Base-by-base conservation (phyloP, 2,888 invertebrate genomes). In the Pachliopta kotzebuea region DNA sequence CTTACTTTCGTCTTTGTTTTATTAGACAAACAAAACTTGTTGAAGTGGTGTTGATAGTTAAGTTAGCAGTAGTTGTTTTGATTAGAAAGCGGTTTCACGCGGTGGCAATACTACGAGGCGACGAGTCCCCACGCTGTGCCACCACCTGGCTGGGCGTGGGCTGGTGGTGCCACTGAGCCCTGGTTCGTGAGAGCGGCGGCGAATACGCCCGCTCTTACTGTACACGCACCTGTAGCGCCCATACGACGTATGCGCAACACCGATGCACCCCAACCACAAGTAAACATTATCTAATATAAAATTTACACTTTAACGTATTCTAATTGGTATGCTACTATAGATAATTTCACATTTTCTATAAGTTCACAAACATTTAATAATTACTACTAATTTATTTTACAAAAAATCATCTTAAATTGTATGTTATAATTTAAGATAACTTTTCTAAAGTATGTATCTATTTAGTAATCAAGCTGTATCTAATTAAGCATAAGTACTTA, bases 51-150 rank as follows among this genome's bases (percentile, higher is more conserved):
- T 14, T 37, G 45, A 45, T 7, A 18, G 8, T 7, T 18, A 45
- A 45, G 45, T n/a, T 18, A 45, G 3, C n/a, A 37, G 14, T 14
- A 14, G 37, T 37, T 49, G n/a, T 52, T 7, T 52, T 52, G 21
- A 21, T 52, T 68, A 90, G 90, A 90, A 68, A 89, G 85, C 68
- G 90, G 90, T 0, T 71, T 91, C 26, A 86, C 85, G 7, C 84
- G 90, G 0, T 90, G 90, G 90, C 86, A 87, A 67, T 77, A 82
- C 72, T 88, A 86, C 77, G 83, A 83, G 73, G 84, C 85, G 49
- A 83, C 83, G 1, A 83, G 82, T 62, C 71, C 81, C 18, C 81
- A 84, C 74, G 85, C 82, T 2, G 70, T 73, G 0, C 86, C 88
- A 0, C 86, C 87, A 0, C 70, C 73, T 7, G 88, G 83, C 1